Percentiles rank a stretch among this genome's conserved stretches.
Evolutionary conservation across 2,113 vertebrate genomes (phyloP).

Genomic region (Microcebus lehilahytsara): DNA sequence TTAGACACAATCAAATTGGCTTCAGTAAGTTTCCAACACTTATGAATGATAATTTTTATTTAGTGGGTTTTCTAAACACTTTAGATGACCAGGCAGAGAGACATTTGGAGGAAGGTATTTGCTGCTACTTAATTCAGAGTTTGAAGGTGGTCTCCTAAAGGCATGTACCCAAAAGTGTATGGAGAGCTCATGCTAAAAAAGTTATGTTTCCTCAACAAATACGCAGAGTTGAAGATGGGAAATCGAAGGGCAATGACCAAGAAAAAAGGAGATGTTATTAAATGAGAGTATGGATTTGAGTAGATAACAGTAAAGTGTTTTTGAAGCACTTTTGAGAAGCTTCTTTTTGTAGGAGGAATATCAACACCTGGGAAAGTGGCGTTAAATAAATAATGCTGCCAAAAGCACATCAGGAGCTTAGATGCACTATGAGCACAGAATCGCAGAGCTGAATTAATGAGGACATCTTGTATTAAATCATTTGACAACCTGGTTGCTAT

Average conservation of each 20-base stretch:
- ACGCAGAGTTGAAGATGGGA: not conserved
- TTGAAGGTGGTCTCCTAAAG: not conserved
- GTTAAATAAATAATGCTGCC: slow-evolving; percentile 65
- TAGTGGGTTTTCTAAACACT: not conserved
- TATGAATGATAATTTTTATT: not conserved
- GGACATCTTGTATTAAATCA: slow-evolving; percentile 69
- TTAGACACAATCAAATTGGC: not conserved
- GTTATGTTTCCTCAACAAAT: not conserved
- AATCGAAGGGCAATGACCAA: not conserved
- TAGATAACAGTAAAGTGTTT: not conserved
- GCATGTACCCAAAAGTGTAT: not conserved
- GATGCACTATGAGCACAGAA: not conserved
- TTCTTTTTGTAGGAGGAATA: not conserved
- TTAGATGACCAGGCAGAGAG: not conserved
- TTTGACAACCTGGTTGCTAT: slow-evolving; percentile 58
- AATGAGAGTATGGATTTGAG: not conserved
- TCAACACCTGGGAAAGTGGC: slow-evolving; percentile 24
- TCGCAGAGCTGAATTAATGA: slow-evolving; percentile 69
- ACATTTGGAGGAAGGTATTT: not conserved
- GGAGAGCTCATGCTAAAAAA: not conserved
- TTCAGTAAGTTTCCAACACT: not conserved
- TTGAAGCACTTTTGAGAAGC: slow-evolving; percentile 14
- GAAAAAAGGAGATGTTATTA: not conserved
- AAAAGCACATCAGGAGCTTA: slow-evolving; percentile 19
- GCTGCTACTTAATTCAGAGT: not conserved